Percentiles rank a stretch among this genome's conserved stretches.
These are phyloP conservation scores for Sakesphorus luctuosus DNA, from an alignment of 2,113 vertebrate genomes.

Conservation along the genomic window DNA sequence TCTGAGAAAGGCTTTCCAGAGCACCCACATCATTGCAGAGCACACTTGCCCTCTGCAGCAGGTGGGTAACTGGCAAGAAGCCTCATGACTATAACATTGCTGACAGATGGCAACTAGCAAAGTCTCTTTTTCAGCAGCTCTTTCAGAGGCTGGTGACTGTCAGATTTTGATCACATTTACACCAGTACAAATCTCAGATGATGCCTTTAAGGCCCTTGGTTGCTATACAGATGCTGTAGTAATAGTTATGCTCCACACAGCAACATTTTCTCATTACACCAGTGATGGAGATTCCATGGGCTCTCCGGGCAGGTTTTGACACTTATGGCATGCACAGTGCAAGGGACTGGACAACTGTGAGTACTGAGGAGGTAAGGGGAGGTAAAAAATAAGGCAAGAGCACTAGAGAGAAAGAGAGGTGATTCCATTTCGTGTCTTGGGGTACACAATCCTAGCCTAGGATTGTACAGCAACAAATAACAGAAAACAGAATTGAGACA, in stretches of 20 bases:
- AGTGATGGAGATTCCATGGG: not conserved
- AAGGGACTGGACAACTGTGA: not conserved
- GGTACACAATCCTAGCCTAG: not conserved
- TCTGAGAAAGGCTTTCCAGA: not conserved
- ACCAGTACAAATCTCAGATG: not conserved
- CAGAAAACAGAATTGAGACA: not conserved
- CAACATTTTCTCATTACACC: not conserved
- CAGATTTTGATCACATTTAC: not conserved
- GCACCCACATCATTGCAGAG: not conserved
- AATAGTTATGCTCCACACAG: not conserved
- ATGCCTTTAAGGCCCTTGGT: not conserved
- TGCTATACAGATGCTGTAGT: not conserved
- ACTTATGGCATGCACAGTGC: not conserved
- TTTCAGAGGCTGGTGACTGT: not conserved
- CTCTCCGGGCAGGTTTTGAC: not conserved
- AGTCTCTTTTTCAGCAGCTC: not conserved
- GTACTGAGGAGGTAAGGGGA: rapidly evolving
- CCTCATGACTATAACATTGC: not conserved
- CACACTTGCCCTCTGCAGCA: not conserved
- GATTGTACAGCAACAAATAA: rapidly evolving
- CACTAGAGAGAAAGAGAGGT: not conserved
- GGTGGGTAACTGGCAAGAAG: not conserved
- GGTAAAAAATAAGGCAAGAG: not conserved
- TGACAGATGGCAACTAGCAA: not conserved
- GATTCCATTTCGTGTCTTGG: not conserved